Evolutionary conservation across 2,797 vertebrate genomes (phyloP), one percentile per base, ranked within the genome.

Genomic region (Astyanax mexicanus): DNA sequence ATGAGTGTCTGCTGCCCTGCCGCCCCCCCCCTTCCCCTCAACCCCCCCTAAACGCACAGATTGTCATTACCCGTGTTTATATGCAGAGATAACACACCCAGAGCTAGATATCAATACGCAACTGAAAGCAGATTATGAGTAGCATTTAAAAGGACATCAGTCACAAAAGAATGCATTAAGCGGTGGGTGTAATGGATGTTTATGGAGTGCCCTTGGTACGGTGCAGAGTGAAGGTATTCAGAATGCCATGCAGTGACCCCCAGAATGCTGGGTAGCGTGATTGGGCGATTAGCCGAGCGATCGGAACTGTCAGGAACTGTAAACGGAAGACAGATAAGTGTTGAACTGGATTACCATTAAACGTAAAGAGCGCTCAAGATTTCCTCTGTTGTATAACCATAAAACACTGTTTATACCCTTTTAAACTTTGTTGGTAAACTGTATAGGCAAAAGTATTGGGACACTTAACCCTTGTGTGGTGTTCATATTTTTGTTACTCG

Each of bases 101-200:
- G 74, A 61, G 72, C 81, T 65, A 49, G 77, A 82, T 80, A 72
- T 79, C 77, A 77, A 79, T 76, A 79, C 66, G 70, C 74, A 68
- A 72, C 76, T 79, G 66, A 81, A 75, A 74, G 79, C 71, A 82
- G 83, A 86, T 85, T 84, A 86, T 85, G 78, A 83, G 79, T 49
- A 44, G 73, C 72, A 60, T 86, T 87, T 82, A 85, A 86, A 86
- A 75, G 80, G 78, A 82, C 69, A 83, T 84, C 86, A 82, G 78
- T 83, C 83, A 74, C 69, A 78, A 78, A 82, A 75, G 77, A 83
- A 80, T 81, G 74, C 74, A 82, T 83, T 85, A 80, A 77, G 82
- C 67, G 75, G 78, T 79, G 70, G 74, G 70, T 78, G 75, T 83
- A 85, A 82, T 80, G 69, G 71, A 83, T 80, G 76, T 81, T 78